Evolutionary conservation across 2,113 vertebrate genomes (phyloP), one percentile per base, ranked within the genome.

Genomic region (Mirounga angustirostris): DNA sequence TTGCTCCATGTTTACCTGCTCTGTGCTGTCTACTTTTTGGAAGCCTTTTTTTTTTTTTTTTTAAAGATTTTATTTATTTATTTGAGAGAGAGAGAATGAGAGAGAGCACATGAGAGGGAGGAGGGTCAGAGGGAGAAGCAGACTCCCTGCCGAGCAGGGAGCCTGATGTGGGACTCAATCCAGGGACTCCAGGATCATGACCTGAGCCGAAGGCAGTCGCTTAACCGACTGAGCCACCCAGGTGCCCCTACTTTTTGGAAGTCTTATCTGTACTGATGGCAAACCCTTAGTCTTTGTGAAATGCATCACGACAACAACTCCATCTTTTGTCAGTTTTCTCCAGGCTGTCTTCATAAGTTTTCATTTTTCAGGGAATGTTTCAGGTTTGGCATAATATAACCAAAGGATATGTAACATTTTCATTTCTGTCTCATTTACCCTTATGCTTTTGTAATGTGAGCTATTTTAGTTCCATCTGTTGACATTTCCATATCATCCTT

Each of bases 301-400:
- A 61, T 84, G 28, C 16, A 58, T 24, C 16, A 33, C 83, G 52
- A 79, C 58, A 94, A 11, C 21, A 79, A 59, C 26, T 63, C 33
- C 36, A 26, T 78, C 46, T 96, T 2, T 69, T 58, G 21, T 93
- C 67, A 12, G 50, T 67, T 86, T 97, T 96, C 33, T 89, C 21
- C 13, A 92, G 80, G 21, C 79, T 74, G 15, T 50, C 36, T 91
- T 24, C 5, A 0, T 71, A 94, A 83, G 26, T 58, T 93, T 95
- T 78, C 94, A 36, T 79, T 89, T 92, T 95, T 36, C 63, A 52
- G 81, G 19, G 63, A 96, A 56, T 14, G 43, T 28, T 87, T 89
- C 6, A 33, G 14, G 33, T 71, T 83, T 79, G 43, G 36, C 65
- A 83, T 30, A 73, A 54, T 26, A 19, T 59, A 85, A 73, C 43